These are phyloP conservation scores for Coecobrya sp. DNA, from an alignment of 2,888 invertebrate genomes.

Conservation along the genomic window DNA sequence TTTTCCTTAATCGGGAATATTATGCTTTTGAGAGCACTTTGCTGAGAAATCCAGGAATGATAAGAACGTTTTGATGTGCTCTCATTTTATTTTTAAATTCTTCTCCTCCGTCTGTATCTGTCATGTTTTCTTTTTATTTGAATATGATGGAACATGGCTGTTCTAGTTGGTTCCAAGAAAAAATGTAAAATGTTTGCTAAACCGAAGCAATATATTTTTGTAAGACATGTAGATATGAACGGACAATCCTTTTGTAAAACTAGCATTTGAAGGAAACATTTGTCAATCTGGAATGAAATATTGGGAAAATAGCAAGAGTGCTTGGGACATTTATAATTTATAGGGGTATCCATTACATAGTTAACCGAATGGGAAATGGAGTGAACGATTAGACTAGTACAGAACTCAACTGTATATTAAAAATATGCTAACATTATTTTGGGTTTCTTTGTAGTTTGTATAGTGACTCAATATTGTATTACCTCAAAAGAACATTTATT, in stretches of 20 bases:
- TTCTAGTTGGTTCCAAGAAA: too few species aligned
- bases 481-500: too few species aligned
- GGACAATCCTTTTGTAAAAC: too few species aligned
- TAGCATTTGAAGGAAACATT: background rate
- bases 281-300: background rate
- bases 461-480: too few species aligned
- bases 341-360: background rate
- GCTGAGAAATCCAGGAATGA: background rate
- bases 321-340: slow-evolving; percentile 46
- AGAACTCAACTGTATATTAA: background rate
- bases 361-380: background rate
- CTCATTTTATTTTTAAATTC: background rate
- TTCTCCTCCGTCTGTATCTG: background rate
- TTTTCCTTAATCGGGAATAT: background rate
- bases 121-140: background rate
- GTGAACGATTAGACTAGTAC: background rate
- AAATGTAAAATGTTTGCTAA: too few species aligned
- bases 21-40: slow-evolving; percentile 12
- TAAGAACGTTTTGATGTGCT: background rate
- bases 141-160: too few species aligned
- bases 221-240: too few species aligned
- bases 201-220: too few species aligned
- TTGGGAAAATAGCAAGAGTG: background rate
- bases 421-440: too few species aligned
- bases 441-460: too few species aligned